Base-by-base conservation (phyloP, 2,888 invertebrate genomes). In the Melipona beecheii region DNA sequence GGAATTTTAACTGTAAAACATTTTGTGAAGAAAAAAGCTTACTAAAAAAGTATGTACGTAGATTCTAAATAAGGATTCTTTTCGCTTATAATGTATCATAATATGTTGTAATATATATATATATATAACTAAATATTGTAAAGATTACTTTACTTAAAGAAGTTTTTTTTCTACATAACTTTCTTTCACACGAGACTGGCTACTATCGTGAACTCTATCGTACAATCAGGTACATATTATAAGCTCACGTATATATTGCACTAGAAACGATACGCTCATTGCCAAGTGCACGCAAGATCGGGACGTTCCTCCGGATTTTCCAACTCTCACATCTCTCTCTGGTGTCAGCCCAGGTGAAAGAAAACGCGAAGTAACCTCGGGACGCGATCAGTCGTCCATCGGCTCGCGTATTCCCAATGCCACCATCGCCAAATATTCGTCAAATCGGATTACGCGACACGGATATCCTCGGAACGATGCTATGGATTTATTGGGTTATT, bases 171-270 rank as follows among this genome's bases (percentile, higher is more conserved):
- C 11, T 9, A 36, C 1, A 36, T 1, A 43, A 43, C 1, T 11
- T 43, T 1, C 43, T 43, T 43, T 0, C 9, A 43, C 43, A 43
- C 43, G 9, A 43, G 9, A 36, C 9, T 36, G 36, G 43, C 43
- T 43, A 43, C 24, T 24, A 24, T 1, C 27, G 27, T 60, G 60
- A 60, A 27, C 19, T 31, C 2, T 21, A 31, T 13, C 17, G 31
- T 69, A 69, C 27, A 27, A 66, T 65, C 31, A 27, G 52, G 2
- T 15, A 56, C 62, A 56, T 60, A 31, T 31, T 60, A 56, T 54
- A 65, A n/a, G 62, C 86, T 87, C 76, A 88, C 86, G 78, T 70
- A 88, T 36, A 49, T 81, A 87, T 52, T 86, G 79, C 84, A 86
- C 64, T 43, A 79, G n/a, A 24, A 24, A 73, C 19, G 72, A 24